Conservation (phyloP, 2,113 vertebrate species). For the Eleginops maclovinus region DNA sequence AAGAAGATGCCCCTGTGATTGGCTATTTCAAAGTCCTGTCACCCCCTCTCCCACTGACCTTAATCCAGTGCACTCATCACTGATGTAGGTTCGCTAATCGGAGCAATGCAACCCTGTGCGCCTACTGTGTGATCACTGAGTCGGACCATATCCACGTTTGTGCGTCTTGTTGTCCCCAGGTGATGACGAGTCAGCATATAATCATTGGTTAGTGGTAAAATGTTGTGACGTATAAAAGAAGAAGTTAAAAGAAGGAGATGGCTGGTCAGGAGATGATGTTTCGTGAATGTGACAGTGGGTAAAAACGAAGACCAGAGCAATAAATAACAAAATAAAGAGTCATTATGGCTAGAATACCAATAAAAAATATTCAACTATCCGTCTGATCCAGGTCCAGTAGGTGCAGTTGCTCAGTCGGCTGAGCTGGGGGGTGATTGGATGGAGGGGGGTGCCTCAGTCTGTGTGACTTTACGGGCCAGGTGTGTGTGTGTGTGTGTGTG, state of each 20-base stretch:
- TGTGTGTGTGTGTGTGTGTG: slow-evolving; percentile 41
- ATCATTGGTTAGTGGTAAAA: slow-evolving; percentile 24
- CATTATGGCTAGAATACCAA: slow-evolving; percentile 81
- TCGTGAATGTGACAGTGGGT: slow-evolving; percentile 63
- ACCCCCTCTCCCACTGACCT: slow-evolving; percentile 63
- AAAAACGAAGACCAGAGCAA: slow-evolving; percentile 73
- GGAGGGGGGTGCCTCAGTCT: slow-evolving; percentile 67
- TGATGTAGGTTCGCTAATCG: slow-evolving; percentile 54
- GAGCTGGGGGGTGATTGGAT: slow-evolving; percentile 59
- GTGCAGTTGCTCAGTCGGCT: slow-evolving; percentile 67
- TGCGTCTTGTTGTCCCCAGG: slow-evolving; percentile 58
- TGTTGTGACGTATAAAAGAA: slow-evolving; percentile 52
- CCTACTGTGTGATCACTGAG: slow-evolving; percentile 28
- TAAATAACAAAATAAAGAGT: slow-evolving; percentile 79
- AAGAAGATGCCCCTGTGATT: slow-evolving; percentile 49
- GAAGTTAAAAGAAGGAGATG: slow-evolving; percentile 30
- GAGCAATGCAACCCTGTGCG: slow-evolving; percentile 46
- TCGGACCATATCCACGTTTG: slow-evolving; percentile 38
- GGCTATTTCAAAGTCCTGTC: slow-evolving; percentile 54
- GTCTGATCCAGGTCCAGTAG: slow-evolving; percentile 75
- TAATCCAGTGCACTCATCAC: slow-evolving; percentile 61
- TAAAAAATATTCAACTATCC: slow-evolving; percentile 80
- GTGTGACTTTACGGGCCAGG: slow-evolving; percentile 57
- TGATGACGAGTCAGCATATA: slow-evolving; percentile 58
- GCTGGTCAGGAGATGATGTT: slow-evolving; percentile 49